These are phyloP conservation scores for Cantharis nigra DNA, from an alignment of 2,888 invertebrate species.

Conservation along the genomic window DNA sequence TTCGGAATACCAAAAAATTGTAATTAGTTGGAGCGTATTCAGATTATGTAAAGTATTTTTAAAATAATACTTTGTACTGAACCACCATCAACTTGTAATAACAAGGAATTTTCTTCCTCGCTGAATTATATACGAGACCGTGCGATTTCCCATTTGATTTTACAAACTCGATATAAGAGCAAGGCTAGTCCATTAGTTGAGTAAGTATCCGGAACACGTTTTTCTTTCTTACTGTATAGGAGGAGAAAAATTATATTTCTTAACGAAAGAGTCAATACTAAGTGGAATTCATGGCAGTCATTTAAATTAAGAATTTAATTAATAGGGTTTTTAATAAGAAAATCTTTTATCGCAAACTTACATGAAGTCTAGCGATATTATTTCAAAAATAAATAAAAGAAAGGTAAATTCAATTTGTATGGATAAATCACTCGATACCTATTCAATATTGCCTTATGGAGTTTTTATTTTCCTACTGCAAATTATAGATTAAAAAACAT, in stretches of 20 bases:
- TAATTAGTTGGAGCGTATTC: neutral
- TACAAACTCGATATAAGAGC: neutral
- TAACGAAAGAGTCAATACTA: neutral
- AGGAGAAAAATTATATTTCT: neutral
- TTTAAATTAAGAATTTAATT: neutral
- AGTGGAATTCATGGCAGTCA: neutral
- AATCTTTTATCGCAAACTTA: neutral
- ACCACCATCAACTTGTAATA: neutral
- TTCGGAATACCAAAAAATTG: neutral
- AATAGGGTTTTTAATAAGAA: neutral
- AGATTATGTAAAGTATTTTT: neutral
- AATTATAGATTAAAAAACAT: neutral
- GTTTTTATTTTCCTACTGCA: neutral
- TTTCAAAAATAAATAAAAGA: neutral
- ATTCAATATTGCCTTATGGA: neutral
- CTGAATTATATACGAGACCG: neutral
- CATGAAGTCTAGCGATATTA: neutral
- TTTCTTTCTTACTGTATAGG: neutral
- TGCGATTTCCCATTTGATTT: neutral
- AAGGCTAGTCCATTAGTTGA: neutral
- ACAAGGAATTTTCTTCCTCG: neutral
- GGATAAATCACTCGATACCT: neutral
- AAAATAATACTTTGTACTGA: neutral
- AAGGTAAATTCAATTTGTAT: neutral
- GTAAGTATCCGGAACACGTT: neutral